phyloP scores from a whole-genome alignment of 2,888 invertebrate species.

The Notodonta ziczac region DNA sequence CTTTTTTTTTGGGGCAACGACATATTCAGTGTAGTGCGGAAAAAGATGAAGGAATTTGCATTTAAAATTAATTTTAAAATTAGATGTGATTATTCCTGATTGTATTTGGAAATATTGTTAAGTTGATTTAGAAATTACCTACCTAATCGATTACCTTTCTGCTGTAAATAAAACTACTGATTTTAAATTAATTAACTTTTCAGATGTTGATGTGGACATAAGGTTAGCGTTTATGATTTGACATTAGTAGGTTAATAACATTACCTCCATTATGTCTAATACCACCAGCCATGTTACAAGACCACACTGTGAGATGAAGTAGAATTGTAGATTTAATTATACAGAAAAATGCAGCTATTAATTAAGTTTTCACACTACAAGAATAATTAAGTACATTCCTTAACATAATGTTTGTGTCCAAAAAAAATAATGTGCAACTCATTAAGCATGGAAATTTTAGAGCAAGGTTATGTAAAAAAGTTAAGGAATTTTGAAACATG shows the following conservation, averaged over 20 bases:
- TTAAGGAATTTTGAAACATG: not conserved
- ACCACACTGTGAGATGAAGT: not conserved
- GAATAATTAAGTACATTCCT: not conserved
- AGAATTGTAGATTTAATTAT: not conserved
- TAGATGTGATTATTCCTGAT: not conserved
- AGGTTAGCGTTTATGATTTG: not conserved
- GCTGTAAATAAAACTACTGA: constrained; percentile 1
- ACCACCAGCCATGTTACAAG: not conserved
- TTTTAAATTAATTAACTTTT: not conserved
- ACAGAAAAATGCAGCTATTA: not conserved
- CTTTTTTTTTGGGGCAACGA: not conserved
- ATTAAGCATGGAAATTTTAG: too few relatives aligned
- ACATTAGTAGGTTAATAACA: not conserved
- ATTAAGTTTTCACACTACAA: not conserved
- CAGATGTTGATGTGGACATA: not conserved
- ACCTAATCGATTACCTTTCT: not conserved
- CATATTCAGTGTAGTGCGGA: not conserved
- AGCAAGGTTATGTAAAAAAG: not conserved
- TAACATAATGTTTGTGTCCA: not conserved
- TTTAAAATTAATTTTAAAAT: constrained; percentile 2
- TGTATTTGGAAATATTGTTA: not conserved
- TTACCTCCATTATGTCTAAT: not conserved
- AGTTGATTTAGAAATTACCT: not conserved
- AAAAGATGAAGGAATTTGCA: not conserved
- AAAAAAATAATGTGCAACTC: not conserved